Base-by-base conservation (phyloP, 2,888 invertebrate genomes). In the Chalcosyrphus nemorum region DNA sequence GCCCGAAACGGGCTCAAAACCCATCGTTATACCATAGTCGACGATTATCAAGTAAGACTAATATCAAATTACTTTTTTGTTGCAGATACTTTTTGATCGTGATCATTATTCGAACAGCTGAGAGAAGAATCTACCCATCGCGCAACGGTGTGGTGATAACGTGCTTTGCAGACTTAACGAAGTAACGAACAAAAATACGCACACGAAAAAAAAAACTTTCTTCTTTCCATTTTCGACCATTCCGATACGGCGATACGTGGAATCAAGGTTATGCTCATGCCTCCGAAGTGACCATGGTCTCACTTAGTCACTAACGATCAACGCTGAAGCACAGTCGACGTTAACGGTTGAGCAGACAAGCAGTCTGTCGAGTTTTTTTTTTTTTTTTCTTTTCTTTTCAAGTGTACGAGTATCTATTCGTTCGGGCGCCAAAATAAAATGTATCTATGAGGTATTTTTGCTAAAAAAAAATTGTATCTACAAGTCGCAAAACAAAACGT, bases 111-210 rank as follows among this genome's bases (percentile, higher is more conserved):
- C 29, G 19, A 75, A 70, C 80, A 84, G 78, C 80, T 75, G 80
- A 74, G 19, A 17, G 41, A 56, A 9, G 19, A 13, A 29, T 38
- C 6, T 29, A 38, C 57, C 54, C 54, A 47, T 61, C 59, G 52
- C 50, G 13, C 41, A 27, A 57, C 32, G 7, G 70, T 54, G 50
- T 21, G 7, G 81, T 61, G 78, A 78, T 74, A 84, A 80, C 82
- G 78, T 65, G 68, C 72, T 63, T 52, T 74, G 82, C 78, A 80
- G 74, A 84, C 84, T 84, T 70, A 80, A 84, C 84, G 84, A 84
- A 84, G 84, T 80, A 70, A 75, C 80, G 63, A n/a, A 74, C 61
- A 72, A 24, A 38, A 19, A n/a, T n/a, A 41, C 15, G 17, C 35
- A 24, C 21, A 35, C 56, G 68, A 17, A 43, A 24, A 32, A 35